Evolutionary conservation across 2,113 vertebrate species (phyloP), one percentile per base, ranked within the genome.

Genomic region (Melanerpes aurifrons): DNA sequence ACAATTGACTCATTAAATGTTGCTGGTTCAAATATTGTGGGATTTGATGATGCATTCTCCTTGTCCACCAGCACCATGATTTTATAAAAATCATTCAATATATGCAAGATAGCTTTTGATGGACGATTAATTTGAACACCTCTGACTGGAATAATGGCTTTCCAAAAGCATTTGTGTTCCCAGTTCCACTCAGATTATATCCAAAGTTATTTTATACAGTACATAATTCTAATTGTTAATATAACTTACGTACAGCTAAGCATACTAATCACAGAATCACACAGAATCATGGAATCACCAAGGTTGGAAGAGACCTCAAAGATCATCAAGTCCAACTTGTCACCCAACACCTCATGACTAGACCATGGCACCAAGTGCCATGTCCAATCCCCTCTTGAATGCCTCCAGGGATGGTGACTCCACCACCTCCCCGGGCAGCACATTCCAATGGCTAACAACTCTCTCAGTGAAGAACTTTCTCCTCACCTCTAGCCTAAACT

Each of bases 61-160:
- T 79, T 80, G 7, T 8, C 22, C 18, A 32, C 5, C 16, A 80
- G 10, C 25, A 37, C 45, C 9, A 9, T 4, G 12, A 40, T 35
- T 87, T 61, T 57, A 57, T 53, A 69, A 73, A 57, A 57, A 45
- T 16, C 45, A 40, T 35, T 68, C 47, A 9, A 56, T 19, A 32
- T 12, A 31, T 21, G 6, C 22, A 50, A 22, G 48, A 87, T 67
- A 47, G 56, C 35, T 63, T 89, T 78, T 82, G 37, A 16, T 40
- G 29, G 48, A 56, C 53, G 50, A 93, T 89, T 90, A 96, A 86
- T 69, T 86, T 90, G n/a, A 31, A 83, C 24, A 90, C 67, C 63
- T 85, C 35, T 62, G 76, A 59, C 53, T 92, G 75, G 28, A 64
- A 70, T 69, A 96, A 92, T 61, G 63, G 11, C 61, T 80, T 59